Evolutionary conservation across 2,888 invertebrate species (phyloP), one percentile per base, ranked within the genome.

Genomic region (Malachius bipustulatus): DNA sequence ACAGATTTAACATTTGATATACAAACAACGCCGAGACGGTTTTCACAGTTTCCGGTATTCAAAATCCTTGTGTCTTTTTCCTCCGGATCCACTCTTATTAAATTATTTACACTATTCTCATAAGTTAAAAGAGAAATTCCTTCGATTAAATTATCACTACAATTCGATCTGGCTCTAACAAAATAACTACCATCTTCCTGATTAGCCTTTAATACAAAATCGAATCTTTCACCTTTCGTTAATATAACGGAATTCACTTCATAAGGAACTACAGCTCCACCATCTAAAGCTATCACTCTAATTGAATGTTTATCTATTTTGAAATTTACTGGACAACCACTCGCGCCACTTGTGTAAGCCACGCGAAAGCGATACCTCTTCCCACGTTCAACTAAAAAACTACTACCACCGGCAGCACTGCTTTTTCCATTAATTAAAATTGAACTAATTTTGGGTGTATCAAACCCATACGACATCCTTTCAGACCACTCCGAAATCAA

Each of bases 171-270:
- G 11, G 72, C 71, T 47, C 64, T 68, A 37, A 84, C 67, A 64
- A 71, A 71, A 51, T 82, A 82, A 2, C 66, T 64, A 10, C 67
- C 68, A 1, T 65, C 54, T 14, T 59, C 57, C 51, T 67, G 70
- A 47, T 70, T 70, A 8, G 82, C 73, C 35, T 71, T 69, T 36
- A 87, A 47, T 34, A 85, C 67, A 47, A 85, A 77, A 59, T 85
- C 85, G 6, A 75, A 72, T 34, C 84, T 67, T 57, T 87, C 85
- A 2, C 84, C 85, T 62, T 75, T 71, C 3, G 71, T 69, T 16
- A 82, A 49, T 34, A 66, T 67, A 26, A 81, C 63, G 3, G 72
- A 67, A 28, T 61, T 60, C 2, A 71, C 73, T 38, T 68, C 60
- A 44, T 71, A 65, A 1, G 78, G 70, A 32, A 67, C 61, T 12